Percentiles rank a stretch among this genome's conserved stretches.
phyloP scores from a whole-genome alignment of 2,888 invertebrate species.

The Nemotelus pantherinus region DNA sequence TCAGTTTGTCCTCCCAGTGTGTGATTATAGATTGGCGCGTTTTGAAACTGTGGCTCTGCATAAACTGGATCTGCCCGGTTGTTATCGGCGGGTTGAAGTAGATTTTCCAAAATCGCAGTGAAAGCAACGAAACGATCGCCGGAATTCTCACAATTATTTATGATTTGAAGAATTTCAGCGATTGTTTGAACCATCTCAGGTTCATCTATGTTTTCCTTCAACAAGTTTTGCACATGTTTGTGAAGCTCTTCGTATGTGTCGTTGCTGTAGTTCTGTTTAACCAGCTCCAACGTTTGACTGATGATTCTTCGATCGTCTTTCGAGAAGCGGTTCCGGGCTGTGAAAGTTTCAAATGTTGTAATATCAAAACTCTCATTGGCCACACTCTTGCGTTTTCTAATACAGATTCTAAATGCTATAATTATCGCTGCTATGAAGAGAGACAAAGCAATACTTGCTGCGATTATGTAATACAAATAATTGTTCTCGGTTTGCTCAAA shows the following conservation, averaged over 20 bases:
- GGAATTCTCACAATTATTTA: conserved; percentile 55
- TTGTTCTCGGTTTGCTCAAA: not conserved
- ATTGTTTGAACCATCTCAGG: conserved; percentile 57
- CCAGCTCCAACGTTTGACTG: conserved; percentile 55
- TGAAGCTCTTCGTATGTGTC: conserved; percentile 57
- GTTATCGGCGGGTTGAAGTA: conserved; percentile 55
- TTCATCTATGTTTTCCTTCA: conserved; percentile 54
- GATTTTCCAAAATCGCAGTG: conserved; percentile 57
- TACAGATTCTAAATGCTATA: conserved; percentile 43
- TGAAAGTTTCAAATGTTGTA: conserved; percentile 11
- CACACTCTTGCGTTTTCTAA: conserved; percentile 26
- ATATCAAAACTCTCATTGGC: conserved; percentile 29
- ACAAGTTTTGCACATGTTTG: conserved; percentile 54
- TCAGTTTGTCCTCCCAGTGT: conserved; percentile 44
- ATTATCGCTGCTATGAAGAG: not conserved
- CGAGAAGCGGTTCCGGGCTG: conserved; percentile 52
- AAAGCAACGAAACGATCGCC: conserved; percentile 58
- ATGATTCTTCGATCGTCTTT: conserved; percentile 56
- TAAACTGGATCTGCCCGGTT: conserved; percentile 57
- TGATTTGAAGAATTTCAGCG: conserved; percentile 56
- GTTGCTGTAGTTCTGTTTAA: conserved; percentile 57
- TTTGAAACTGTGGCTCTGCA: conserved; percentile 55
- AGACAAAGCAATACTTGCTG: conserved; percentile 47
- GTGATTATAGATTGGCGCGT: conserved; percentile 38
- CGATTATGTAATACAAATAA: conserved; percentile 49